phyloP scores from a whole-genome alignment of 2,888 invertebrate genomes.

The Papilio demoleus region DNA sequence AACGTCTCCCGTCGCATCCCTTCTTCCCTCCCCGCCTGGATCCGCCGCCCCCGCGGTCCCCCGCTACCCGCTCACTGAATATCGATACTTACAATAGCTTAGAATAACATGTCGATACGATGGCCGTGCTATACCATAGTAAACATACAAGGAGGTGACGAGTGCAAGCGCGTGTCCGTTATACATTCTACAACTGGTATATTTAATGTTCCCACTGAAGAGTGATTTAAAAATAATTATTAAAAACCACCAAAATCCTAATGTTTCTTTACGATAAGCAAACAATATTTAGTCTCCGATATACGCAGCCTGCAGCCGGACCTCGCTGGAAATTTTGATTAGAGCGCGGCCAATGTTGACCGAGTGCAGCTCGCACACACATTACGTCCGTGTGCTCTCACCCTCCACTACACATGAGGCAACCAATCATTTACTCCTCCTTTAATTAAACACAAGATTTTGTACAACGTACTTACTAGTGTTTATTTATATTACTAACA shows the following conservation, averaged over 20 bases:
- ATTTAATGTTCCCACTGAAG: too few relatives aligned
- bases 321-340: neutral
- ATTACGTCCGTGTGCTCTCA: neutral
- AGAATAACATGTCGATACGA: neutral
- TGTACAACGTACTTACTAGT: too few relatives aligned
- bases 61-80: neutral
- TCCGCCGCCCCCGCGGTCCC: neutral
- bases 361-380: constrained; percentile 9
- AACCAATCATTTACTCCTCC: neutral
- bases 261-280: too few relatives aligned
- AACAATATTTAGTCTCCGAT: too few relatives aligned
- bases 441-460: neutral
- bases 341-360: neutral
- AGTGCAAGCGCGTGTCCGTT: too few relatives aligned
- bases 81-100: neutral
- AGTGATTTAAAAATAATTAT: too few relatives aligned
- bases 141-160: too few relatives aligned
- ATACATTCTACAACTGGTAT: too few relatives aligned
- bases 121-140: too few relatives aligned
- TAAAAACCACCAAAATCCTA: too few relatives aligned
- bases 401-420: neutral
- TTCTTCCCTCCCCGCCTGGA: neutral
- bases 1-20: constrained; percentile 6
- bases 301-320: neutral
- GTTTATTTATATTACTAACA: too few relatives aligned